Evolutionary conservation across 2,113 vertebrate species (phyloP).

Genomic region (Gambusia holbrooki): DNA sequence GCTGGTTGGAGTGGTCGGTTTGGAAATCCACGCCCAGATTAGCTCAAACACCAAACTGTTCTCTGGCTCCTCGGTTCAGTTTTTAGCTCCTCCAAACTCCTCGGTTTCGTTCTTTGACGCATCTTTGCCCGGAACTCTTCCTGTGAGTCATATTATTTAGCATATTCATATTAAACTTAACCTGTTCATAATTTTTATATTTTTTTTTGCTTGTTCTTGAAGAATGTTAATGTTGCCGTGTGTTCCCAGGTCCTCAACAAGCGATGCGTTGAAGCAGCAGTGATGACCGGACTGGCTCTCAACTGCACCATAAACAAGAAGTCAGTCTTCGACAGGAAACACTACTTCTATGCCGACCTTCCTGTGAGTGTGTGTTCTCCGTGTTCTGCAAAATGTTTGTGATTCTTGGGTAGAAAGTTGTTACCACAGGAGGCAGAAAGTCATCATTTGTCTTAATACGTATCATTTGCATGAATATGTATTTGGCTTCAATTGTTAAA

Average conservation of each 20-base stretch:
- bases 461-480: constrained; percentile 7
- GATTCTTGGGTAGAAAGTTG: not conserved
- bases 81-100: constrained; percentile 93
- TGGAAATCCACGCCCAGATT: constrained; percentile 97
- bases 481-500: constrained; percentile 2
- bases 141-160: constrained; percentile 81
- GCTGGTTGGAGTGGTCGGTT: constrained; percentile 90
- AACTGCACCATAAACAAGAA: constrained; percentile 93
- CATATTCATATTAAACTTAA: not conserved
- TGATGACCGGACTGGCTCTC: constrained; percentile 93
- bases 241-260: constrained; percentile 90
- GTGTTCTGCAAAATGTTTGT: constrained; percentile 7
- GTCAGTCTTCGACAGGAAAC: constrained; percentile 97
- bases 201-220: not conserved
- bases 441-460: not conserved
- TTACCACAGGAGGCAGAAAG: constrained; percentile 1
- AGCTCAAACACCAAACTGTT: constrained; percentile 93
- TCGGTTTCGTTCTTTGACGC: constrained; percentile 96
- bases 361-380: constrained; percentile 85
- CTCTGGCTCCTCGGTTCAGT: constrained; percentile 88
- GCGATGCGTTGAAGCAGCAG: constrained; percentile 94
- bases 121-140: constrained; percentile 95
- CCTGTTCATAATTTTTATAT: not conserved
- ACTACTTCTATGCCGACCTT: constrained; percentile 98
- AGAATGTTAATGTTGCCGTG: constrained; percentile 4